Conservation (phyloP, 1,140 invertebrate species). For the Anthonomus grandis region DNA sequence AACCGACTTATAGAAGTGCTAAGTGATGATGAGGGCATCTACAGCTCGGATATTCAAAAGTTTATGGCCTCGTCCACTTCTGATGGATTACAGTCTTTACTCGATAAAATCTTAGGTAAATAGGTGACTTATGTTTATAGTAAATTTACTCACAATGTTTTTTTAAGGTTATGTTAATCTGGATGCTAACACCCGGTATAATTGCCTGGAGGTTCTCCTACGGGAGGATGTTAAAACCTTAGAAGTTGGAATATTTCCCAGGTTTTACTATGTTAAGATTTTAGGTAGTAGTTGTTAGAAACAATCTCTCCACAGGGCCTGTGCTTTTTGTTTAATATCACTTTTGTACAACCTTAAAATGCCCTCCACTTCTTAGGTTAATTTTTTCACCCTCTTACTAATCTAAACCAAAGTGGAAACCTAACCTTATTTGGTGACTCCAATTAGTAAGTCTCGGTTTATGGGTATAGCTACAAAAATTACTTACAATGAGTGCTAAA, state of each 20-base stretch:
- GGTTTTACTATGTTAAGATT: conserved; percentile 62
- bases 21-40: conserved; percentile 39
- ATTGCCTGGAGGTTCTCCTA: conserved; percentile 58
- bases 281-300: too few species aligned
- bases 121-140: not conserved
- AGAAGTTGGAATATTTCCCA: conserved; percentile 62
- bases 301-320: too few species aligned
- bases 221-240: conserved; percentile 60
- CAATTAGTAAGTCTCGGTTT: too few species aligned
- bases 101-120: conserved; percentile 45
- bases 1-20: conserved; percentile 38
- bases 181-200: conserved; percentile 61
- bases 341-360: too few species aligned
- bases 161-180: conserved; percentile 59
- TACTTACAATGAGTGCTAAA: too few species aligned
- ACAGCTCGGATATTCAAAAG: conserved; percentile 31
- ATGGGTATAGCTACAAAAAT: too few species aligned
- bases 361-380: too few species aligned
- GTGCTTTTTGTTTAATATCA: too few species aligned
- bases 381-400: too few species aligned
- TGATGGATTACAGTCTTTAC: conserved; percentile 62
- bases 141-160: not conserved
- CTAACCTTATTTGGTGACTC: too few species aligned
- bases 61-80: conserved; percentile 39
- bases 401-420: too few species aligned